Conservation (phyloP, 37 sponge, comb jelly and placozoan species). For the Ianthella basta region DNA sequence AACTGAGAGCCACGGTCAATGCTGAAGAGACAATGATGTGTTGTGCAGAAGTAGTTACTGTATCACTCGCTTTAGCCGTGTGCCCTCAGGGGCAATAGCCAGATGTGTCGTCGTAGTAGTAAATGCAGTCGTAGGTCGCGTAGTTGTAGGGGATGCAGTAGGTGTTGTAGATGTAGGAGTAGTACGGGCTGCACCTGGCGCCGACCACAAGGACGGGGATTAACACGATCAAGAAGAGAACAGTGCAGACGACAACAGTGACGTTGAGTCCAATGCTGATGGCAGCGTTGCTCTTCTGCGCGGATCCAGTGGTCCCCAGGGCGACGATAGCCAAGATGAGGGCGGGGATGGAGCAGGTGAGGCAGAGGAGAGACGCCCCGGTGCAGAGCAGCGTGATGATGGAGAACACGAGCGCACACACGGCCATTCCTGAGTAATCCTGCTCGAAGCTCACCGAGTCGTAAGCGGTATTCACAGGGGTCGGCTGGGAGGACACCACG, state of each 20-base stretch:
- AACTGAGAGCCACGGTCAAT: too few species aligned
- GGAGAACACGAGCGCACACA: not conserved
- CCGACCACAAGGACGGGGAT: too few species aligned
- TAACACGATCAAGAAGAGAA: not conserved
- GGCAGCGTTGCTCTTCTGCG: not conserved
- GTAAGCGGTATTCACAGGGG: not conserved
- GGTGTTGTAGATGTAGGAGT: too few species aligned
- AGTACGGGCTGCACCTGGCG: too few species aligned
- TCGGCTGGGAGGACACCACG: not conserved
- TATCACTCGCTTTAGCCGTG: too few species aligned
- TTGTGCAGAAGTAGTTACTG: too few species aligned
- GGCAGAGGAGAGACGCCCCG: not conserved
- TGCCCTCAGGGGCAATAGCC: not conserved
- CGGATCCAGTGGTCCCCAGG: not conserved
- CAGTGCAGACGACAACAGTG: not conserved
- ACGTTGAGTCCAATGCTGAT: conserved; percentile 1
- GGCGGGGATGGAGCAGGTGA: not conserved
- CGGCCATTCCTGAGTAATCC: not conserved
- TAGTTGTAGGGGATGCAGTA: too few species aligned
- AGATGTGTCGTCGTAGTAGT: not conserved
- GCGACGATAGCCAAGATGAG: not conserved
- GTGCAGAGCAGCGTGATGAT: not conserved
- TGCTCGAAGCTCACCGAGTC: not conserved
- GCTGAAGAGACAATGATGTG: too few species aligned
- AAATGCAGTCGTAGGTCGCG: not conserved